Conservation (phyloP, 2,888 invertebrate genomes). For the Clostera curtula region DNA sequence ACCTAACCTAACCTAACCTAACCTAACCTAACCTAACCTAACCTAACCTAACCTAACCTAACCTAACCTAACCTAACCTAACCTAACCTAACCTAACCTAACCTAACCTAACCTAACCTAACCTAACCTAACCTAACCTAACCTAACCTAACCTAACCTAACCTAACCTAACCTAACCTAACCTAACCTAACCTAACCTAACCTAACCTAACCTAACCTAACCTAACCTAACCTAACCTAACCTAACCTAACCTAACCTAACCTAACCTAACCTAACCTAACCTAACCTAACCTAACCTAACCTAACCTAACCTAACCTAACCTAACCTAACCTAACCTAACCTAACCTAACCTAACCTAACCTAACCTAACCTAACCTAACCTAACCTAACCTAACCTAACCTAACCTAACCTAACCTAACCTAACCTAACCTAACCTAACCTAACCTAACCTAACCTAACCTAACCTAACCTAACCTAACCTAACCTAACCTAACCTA, state of each 20-base stretch:
- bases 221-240: conserved; percentile 4
- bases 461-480: conserved; percentile 4
- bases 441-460: conserved; percentile 4
- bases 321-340: conserved; percentile 4
- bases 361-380: conserved; percentile 4
- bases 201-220: conserved; percentile 4
- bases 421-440: conserved; percentile 4
- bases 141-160: conserved; percentile 4
- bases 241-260: conserved; percentile 4
- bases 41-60: conserved; percentile 4
- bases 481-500: conserved; percentile 4
- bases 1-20: conserved; percentile 4
- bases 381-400: conserved; percentile 4
- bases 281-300: conserved; percentile 4
- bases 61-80: conserved; percentile 4
- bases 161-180: conserved; percentile 4
- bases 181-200: conserved; percentile 4
- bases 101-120: conserved; percentile 4
- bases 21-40: conserved; percentile 3
- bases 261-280: conserved; percentile 4
- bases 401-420: conserved; percentile 4
- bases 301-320: conserved; percentile 4
- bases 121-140: conserved; percentile 4
- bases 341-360: conserved; percentile 4
- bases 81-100: conserved; percentile 4